These are phyloP conservation scores for Bombus impatiens DNA, from an alignment of 1,140 invertebrate species.

Conservation along the genomic window DNA sequence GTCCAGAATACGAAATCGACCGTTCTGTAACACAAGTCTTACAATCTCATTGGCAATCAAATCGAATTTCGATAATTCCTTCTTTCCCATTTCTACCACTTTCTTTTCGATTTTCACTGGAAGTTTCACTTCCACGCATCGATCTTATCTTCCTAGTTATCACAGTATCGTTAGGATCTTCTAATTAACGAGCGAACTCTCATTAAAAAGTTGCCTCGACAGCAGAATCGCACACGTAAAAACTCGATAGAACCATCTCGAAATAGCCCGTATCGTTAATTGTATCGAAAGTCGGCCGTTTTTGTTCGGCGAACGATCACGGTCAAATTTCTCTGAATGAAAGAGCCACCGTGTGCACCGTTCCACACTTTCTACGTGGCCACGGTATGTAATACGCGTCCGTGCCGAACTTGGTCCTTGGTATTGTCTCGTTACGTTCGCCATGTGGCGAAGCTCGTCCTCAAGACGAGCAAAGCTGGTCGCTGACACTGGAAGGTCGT, in stretches of 20 bases:
- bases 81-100: background rate
- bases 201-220: background rate
- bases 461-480: conserved; percentile 63
- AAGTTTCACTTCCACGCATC: background rate
- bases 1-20: background rate
- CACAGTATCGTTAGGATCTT: background rate
- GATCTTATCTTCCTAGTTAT: too few relatives aligned
- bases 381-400: conserved; percentile 51
- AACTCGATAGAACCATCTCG: background rate
- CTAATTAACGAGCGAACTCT: background rate
- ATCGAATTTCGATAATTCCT: background rate
- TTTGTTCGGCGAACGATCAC: conserved; percentile 6
- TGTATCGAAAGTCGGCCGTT: conserved; percentile 34
- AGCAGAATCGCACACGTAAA: background rate
- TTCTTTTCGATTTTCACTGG: background rate
- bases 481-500: conserved; percentile 70
- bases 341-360: conserved; percentile 44
- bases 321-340: conserved; percentile 40
- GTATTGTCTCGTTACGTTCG: conserved; percentile 62
- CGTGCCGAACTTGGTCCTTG: conserved; percentile 64
- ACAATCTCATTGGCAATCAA: background rate
- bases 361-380: conserved; percentile 61
- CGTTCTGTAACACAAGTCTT: background rate
- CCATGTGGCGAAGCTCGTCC: conserved; percentile 46
- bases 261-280: background rate